Percentiles rank a stretch among this genome's conserved stretches.
phyloP scores from a whole-genome alignment of 2,113 vertebrate genomes.

The Tiliqua scincoides region DNA sequence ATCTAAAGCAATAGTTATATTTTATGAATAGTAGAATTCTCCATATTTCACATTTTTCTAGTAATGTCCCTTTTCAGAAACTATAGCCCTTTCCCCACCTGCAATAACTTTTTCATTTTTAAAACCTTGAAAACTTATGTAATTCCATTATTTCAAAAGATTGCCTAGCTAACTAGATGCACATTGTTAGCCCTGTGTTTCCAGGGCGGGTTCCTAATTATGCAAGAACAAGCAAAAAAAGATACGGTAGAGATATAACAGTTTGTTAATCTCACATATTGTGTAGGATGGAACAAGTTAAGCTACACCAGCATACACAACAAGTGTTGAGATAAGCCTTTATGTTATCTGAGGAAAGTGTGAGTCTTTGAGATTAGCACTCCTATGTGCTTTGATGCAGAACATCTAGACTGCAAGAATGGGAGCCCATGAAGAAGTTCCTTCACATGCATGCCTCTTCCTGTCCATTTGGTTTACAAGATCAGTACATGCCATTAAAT shows the following conservation, averaged over 20 bases:
- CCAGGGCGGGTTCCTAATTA: conserved; percentile 36
- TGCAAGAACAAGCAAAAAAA: not conserved
- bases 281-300: not conserved
- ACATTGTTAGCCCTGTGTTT: conserved; percentile 32
- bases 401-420: not conserved
- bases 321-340: not conserved
- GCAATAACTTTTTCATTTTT: not conserved
- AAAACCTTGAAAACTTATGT: not conserved
- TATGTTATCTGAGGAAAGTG: not conserved
- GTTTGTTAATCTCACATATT: not conserved
- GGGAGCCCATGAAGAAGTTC: not conserved
- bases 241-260: not conserved
- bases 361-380: not conserved
- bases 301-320: not conserved
- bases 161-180: not conserved
- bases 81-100: no score
- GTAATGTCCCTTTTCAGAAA: not conserved
- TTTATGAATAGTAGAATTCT: not conserved
- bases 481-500: not conserved
- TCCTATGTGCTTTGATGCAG: not conserved
- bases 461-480: not conserved
- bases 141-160: not conserved
- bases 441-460: not conserved
- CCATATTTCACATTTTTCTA: not conserved
- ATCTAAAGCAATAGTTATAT: not conserved